Percentiles rank a stretch among this genome's conserved stretches.
Evolutionary conservation across 2,888 invertebrate species (phyloP).

Genomic region (Nemurella pictetii): DNA sequence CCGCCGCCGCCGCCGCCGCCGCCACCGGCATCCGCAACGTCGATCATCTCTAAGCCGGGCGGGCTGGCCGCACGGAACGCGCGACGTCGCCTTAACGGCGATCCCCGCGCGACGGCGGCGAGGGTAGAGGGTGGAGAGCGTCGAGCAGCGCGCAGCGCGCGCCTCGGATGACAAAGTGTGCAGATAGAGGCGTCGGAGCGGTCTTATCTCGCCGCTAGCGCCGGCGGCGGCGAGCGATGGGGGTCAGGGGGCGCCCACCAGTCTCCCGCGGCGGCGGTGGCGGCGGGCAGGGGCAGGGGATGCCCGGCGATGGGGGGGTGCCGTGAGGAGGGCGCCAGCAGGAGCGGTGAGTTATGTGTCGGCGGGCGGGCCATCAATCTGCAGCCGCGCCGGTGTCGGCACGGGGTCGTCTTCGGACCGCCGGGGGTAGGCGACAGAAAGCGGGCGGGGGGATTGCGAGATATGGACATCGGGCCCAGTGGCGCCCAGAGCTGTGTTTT

Average conservation of each 20-base stretch:
- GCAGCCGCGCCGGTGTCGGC: no score
- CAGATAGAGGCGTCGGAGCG: slow-evolving; percentile 8
- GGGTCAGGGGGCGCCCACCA: neutral
- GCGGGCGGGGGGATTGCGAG: no score
- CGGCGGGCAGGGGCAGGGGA: neutral
- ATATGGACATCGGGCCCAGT: no score
- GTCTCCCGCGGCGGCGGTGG: neutral
- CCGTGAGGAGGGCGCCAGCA: neutral
- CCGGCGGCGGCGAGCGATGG: slow-evolving; percentile 1
- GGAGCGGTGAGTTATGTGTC: neutral
- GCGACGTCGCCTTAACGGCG: slow-evolving; percentile 2
- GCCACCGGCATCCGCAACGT: no score
- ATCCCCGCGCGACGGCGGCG: slow-evolving; percentile 17
- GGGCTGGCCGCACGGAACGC: neutral
- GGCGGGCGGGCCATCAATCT: neutral
- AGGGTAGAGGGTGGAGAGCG: neutral
- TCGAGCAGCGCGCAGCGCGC: neutral
- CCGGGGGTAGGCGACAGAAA: no score
- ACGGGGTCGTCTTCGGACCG: no score
- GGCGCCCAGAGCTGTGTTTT: no score
- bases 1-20: no score
- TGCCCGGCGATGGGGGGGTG: neutral
- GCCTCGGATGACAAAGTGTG: neutral
- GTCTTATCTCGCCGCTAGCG: neutral
- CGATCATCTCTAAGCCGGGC: no score